Evolutionary conservation across 1,140 invertebrate genomes (phyloP).

Genomic region (Leptoteleia sp.): DNA sequence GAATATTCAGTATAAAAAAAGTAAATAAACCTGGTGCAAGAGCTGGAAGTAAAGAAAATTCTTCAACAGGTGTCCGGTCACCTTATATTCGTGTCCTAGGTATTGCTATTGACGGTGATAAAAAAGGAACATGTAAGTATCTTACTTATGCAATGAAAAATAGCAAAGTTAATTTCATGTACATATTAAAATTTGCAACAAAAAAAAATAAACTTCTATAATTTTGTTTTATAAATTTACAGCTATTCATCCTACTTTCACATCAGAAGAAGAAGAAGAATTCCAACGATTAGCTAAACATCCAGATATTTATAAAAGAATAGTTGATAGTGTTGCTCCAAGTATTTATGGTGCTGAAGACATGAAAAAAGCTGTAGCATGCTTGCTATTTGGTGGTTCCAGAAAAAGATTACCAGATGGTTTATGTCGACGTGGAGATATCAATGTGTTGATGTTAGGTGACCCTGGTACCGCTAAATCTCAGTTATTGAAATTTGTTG

Average conservation of each 20-base stretch:
- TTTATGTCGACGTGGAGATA: constrained; percentile 94
- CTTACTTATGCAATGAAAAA: no score
- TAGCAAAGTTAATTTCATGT: no score
- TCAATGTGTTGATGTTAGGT: constrained; percentile 98
- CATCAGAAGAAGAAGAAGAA: constrained; percentile 94
- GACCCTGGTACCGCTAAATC: constrained; percentile 99
- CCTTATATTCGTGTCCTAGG: constrained; percentile 98
- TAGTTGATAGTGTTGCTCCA: constrained; percentile 96
- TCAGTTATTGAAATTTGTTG: constrained; percentile 97
- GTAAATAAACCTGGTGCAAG: constrained; percentile 83
- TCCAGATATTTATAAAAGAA: constrained; percentile 93
- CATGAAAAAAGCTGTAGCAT: constrained; percentile 98
- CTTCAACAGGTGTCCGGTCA: constrained; percentile 94
- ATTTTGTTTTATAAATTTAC: constrained; percentile 8
- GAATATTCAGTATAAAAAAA: constrained; percentile 99
- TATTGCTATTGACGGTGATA: constrained; percentile 90
- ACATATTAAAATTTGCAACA: no score
- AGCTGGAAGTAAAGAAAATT: constrained; percentile 89
- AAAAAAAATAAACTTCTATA: no score
- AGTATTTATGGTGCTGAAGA: constrained; percentile 97
- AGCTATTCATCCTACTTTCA: constrained; percentile 81
- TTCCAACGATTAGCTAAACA: constrained; percentile 92
- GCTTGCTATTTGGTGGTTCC: constrained; percentile 98
- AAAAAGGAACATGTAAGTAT: constrained; percentile 85
- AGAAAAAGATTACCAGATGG: constrained; percentile 95